Base-by-base conservation (phyloP, 2,888 invertebrate genomes). In the Pterobdella sp. region DNA sequence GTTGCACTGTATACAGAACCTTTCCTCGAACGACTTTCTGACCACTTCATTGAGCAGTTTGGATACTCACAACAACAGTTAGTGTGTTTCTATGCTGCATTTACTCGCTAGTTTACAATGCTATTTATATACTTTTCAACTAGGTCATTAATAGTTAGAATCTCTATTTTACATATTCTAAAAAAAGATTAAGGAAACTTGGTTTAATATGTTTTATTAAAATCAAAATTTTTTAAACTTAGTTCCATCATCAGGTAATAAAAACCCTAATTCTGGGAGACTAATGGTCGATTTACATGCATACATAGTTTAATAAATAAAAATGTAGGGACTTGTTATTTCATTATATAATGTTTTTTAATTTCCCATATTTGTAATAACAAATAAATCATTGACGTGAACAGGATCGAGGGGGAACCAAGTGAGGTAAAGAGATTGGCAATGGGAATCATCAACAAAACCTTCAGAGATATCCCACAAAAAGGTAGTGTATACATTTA, bases 1-100 rank as follows among this genome's bases (percentile, higher is more conserved):
- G 92, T 98, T n/a, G 89, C 91, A 0, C 87, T 99, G 14, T 96
- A 98, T 85, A 91, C 90, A 36, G 88, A 93, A 81, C 94, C 94
- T 0, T 92, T 99, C 78, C 86, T 99, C 68, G 90, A 94, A 80
- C 87, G 94, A 80, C 85, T 96, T 72, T 92, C 94, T 0, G 79
- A 88, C 31, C 91, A 89, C 83, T 86, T 96, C 73, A 80, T 87
- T n/a, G 72, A 79, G 0, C 78, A 76, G 32, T 81, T 78, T 72
- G 74, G 76, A 7, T 73, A 52, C 71, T 32, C 70, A 0, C 66
- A 73, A 14, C 66, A 68, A 42, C 63, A 67, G 52, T 32, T 35
- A 37, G 52, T 74, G 10, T 10, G 7, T 26, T 64, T 29, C 7
- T 34, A 64, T 31, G 35, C 26, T n/a, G 68, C 18, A 7, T 42